A percentile compares a stretch with the other conserved stretches of the same genome.
Conservation (phyloP, 2,113 vertebrate genomes). For the Taxidea taxus region DNA sequence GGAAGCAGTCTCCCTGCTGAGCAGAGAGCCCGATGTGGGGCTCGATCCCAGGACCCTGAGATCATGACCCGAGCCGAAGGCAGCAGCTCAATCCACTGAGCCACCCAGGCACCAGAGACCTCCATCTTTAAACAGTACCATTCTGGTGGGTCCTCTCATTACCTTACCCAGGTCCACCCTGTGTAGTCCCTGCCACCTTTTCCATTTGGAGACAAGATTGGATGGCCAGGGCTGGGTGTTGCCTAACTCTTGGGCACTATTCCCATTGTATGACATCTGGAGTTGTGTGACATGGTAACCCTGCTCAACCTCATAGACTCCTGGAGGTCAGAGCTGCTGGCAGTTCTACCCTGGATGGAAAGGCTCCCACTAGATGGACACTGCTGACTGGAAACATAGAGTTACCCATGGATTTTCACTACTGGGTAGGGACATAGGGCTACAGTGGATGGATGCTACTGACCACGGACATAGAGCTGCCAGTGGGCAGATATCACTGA, state of each 20-base stretch:
- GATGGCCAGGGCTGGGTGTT: background rate
- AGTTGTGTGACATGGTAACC: background rate
- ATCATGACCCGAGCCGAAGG: too few relatives aligned
- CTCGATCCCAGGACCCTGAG: too few relatives aligned
- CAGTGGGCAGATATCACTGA: too few relatives aligned
- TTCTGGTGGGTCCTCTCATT: background rate
- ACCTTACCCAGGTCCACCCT: background rate
- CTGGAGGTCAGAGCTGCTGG: background rate
- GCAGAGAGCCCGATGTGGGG: too few relatives aligned
- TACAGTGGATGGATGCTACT: too few relatives aligned
- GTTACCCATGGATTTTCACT: background rate
- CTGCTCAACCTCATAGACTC: background rate
- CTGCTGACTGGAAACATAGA: background rate
- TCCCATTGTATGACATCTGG: background rate
- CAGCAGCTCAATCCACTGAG: too few relatives aligned
- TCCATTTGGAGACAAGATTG: background rate
- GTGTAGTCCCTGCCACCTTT: background rate
- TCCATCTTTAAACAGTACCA: background rate
- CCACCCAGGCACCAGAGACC: too few relatives aligned
- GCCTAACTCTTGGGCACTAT: background rate
- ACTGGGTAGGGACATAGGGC: background rate
- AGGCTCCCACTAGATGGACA: background rate
- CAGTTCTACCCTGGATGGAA: background rate
- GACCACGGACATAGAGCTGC: background rate
- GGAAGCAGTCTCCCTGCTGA: too few relatives aligned